Conservation (phyloP, 1,140 invertebrate species). For the Drosophila baimaii region DNA sequence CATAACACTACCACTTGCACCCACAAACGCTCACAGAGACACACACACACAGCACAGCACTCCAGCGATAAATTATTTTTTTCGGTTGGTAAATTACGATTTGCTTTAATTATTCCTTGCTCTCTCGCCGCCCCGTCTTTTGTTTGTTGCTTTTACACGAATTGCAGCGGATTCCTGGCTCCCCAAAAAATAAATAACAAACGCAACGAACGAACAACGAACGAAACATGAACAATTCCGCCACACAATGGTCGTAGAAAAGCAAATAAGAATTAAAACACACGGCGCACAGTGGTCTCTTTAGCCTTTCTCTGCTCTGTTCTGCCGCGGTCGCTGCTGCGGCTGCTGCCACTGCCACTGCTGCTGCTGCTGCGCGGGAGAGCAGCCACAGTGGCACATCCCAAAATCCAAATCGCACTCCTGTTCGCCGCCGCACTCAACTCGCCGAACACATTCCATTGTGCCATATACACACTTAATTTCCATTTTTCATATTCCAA, state of each 20-base stretch:
- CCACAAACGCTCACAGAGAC: slow-evolving; percentile 18
- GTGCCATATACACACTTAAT: slow-evolving; percentile 82
- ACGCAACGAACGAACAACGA: slow-evolving; percentile 60
- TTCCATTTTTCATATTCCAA: slow-evolving; percentile 83
- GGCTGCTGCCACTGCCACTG: slow-evolving; percentile 26
- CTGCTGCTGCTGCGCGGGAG: slow-evolving; percentile 70
- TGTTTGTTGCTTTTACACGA: slow-evolving; percentile 41
- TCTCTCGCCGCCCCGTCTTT: slow-evolving; percentile 17
- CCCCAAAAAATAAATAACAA: slow-evolving; percentile 75
- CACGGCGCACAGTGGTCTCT: slow-evolving; percentile 64
- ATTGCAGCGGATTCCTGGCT: slow-evolving; percentile 52
- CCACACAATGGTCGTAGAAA: slow-evolving; percentile 80
- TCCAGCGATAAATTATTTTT: slow-evolving; percentile 33
- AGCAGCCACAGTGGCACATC: slow-evolving; percentile 58
- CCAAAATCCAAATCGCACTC: slow-evolving; percentile 43
- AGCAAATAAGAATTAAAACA: slow-evolving; percentile 81
- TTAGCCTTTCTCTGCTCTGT: slow-evolving; percentile 50
- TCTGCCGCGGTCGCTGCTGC: slow-evolving; percentile 36
- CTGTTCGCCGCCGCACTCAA: slow-evolving; percentile 67
- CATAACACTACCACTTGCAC: slow-evolving; percentile 9
- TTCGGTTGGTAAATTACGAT: slow-evolving; percentile 43
- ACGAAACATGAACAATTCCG: slow-evolving; percentile 83
- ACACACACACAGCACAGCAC: slow-evolving; percentile 7
- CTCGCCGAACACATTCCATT: slow-evolving; percentile 77
- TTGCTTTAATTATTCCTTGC: slow-evolving; percentile 26